Percentiles rank a stretch among this genome's conserved stretches.
Conservation (phyloP, 2,888 invertebrate species). For the Lysandra coridon region DNA sequence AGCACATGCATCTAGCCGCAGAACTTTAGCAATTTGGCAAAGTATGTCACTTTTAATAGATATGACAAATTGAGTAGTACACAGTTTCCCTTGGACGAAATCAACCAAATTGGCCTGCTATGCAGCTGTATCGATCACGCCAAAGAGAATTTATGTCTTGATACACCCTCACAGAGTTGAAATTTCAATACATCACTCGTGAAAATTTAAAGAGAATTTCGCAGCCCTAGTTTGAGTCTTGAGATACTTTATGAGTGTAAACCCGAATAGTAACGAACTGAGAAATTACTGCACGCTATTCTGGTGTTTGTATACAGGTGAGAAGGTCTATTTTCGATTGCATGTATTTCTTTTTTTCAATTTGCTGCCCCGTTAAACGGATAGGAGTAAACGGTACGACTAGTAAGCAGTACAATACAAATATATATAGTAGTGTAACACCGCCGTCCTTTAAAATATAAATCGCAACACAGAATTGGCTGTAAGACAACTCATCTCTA, state of each 20-base stretch:
- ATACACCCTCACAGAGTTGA: conserved; percentile 39
- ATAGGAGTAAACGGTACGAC: conserved; percentile 36
- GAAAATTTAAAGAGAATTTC: conserved; percentile 56
- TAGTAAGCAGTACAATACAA: conserved; percentile 31
- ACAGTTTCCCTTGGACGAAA: conserved; percentile 54
- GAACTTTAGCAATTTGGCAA: conserved; percentile 22
- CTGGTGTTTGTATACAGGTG: conserved; percentile 32
- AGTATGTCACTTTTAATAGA: conserved; percentile 44
- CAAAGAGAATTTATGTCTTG: conserved; percentile 43
- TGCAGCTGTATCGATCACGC: conserved; percentile 45
- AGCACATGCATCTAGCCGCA: neutral
- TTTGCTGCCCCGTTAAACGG: conserved; percentile 50
- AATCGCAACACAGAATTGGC: too few species aligned
- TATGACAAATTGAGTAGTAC: conserved; percentile 37
- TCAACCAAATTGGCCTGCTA: conserved; percentile 63
- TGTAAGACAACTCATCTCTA: too few species aligned
- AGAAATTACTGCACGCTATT: conserved; percentile 36
- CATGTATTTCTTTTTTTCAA: conserved; percentile 45
- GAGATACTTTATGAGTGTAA: conserved; percentile 60
- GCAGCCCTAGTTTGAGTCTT: conserved; percentile 55
- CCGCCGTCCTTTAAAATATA: neutral
- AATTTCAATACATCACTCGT: conserved; percentile 43
- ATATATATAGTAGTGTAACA: neutral
- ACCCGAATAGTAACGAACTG: conserved; percentile 38
- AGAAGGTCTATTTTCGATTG: conserved; percentile 36